phyloP scores from a whole-genome alignment of 2,113 vertebrate species.

The Pandion haliaetus region DNA sequence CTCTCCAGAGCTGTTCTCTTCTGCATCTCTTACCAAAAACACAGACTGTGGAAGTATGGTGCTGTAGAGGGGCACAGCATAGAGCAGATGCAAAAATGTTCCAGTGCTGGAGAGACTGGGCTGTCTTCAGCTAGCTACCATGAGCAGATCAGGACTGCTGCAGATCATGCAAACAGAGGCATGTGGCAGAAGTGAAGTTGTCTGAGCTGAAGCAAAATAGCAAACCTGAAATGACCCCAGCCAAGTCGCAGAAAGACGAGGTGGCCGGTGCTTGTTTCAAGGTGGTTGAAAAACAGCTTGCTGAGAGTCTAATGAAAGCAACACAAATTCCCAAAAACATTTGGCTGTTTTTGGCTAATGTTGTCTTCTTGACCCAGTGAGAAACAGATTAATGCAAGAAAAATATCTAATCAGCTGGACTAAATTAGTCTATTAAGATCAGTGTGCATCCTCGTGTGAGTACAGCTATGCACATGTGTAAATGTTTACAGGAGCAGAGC shows the following conservation, averaged over 20 bases:
- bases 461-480: background rate
- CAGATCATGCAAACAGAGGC: background rate
- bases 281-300: background rate
- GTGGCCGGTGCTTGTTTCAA: background rate
- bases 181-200: background rate
- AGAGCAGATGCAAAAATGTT: background rate
- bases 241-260: background rate
- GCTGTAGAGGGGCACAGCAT: background rate
- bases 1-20: background rate
- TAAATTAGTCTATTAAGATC: background rate
- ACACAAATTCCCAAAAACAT: background rate
- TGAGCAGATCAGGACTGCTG: background rate
- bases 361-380: background rate
- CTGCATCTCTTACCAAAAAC: background rate
- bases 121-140: background rate
- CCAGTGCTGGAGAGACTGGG: fast-evolving
- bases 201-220: background rate
- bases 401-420: background rate
- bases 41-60: background rate
- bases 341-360: background rate
- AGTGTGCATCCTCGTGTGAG: background rate
- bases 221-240: background rate
- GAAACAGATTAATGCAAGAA: background rate
- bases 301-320: background rate
- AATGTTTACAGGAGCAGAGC: background rate